Conservation (phyloP, 2,113 vertebrate species). For the Oreochromis spilurus region DNA sequence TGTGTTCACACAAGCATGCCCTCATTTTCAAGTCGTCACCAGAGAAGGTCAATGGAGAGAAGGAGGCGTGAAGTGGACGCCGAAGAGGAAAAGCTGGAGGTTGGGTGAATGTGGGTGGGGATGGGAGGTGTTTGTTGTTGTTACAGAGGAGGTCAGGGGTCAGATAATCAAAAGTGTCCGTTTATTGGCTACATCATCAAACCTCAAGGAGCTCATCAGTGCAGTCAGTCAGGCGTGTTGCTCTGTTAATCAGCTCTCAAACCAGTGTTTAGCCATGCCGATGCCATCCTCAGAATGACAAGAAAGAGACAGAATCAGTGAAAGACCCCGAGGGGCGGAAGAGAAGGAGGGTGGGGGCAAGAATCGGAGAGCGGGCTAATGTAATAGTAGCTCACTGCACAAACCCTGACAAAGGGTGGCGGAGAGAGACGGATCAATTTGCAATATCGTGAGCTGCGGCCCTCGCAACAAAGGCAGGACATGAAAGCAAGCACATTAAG, state of each 20-base stretch:
- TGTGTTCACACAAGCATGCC: constrained; percentile 55
- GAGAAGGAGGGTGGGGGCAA: constrained; percentile 57
- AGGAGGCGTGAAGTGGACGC: constrained; percentile 33
- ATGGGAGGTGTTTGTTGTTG: neutral
- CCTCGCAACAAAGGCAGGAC: constrained; percentile 84
- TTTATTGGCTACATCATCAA: constrained; percentile 89
- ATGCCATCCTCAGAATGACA: constrained; percentile 69
- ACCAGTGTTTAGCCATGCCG: constrained; percentile 82
- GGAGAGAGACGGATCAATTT: constrained; percentile 88
- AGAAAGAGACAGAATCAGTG: constrained; percentile 49
- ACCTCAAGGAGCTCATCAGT: constrained; percentile 82
- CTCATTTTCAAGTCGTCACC: constrained; percentile 52
- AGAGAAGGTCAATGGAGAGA: constrained; percentile 38
- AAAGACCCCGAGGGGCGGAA: constrained; percentile 41
- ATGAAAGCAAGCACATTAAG: constrained; percentile 92
- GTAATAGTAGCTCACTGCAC: constrained; percentile 76
- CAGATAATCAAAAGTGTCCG: constrained; percentile 87
- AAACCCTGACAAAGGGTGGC: constrained; percentile 78
- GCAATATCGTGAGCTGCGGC: constrained; percentile 86
- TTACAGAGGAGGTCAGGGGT: constrained; percentile 69
- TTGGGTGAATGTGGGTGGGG: neutral
- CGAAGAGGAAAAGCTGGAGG: neutral
- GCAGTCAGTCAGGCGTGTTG: constrained; percentile 74
- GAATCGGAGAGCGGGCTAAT: constrained; percentile 67
- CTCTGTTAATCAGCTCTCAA: constrained; percentile 81